Percentiles rank a stretch among this genome's conserved stretches.
Evolutionary conservation across 2,113 vertebrate genomes (phyloP).

Genomic region (Raja brachyura): DNA sequence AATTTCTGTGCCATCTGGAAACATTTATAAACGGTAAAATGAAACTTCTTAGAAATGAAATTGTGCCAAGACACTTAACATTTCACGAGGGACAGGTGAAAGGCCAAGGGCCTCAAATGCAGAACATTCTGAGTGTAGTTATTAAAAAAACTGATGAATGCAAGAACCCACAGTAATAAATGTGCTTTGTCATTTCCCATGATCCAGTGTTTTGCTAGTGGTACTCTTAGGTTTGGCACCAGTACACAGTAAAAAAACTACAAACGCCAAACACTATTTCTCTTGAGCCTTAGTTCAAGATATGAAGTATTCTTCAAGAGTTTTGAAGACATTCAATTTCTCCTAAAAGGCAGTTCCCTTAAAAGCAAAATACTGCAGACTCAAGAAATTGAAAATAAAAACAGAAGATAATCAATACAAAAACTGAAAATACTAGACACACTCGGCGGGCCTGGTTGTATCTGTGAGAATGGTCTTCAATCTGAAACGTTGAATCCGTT

Average conservation of each 20-base stretch:
- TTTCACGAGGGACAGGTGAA: neutral
- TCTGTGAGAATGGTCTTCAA: too few relatives aligned
- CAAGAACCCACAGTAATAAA: neutral
- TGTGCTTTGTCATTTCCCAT: neutral
- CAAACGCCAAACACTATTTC: neutral
- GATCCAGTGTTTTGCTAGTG: neutral
- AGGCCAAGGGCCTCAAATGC: neutral
- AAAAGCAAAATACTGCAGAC: too few relatives aligned
- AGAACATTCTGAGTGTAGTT: neutral
- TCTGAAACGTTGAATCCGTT: too few relatives aligned
- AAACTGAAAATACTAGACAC: too few relatives aligned
- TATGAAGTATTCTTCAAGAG: neutral
- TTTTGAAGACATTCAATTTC: neutral
- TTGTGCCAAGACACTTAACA: neutral
- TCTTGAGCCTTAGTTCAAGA: neutral
- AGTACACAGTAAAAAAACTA: neutral
- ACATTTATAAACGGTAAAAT: neutral
- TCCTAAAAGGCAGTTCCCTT: neutral
- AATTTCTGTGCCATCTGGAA: slow-evolving; percentile 12
- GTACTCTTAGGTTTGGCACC: neutral
- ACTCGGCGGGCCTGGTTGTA: too few relatives aligned
- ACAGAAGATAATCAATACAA: too few relatives aligned
- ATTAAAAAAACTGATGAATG: neutral
- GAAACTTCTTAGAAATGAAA: neutral
- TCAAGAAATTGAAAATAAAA: too few relatives aligned